Evolutionary conservation across 1,140 invertebrate genomes (phyloP).

Genomic region (Matsumurasca onukii): DNA sequence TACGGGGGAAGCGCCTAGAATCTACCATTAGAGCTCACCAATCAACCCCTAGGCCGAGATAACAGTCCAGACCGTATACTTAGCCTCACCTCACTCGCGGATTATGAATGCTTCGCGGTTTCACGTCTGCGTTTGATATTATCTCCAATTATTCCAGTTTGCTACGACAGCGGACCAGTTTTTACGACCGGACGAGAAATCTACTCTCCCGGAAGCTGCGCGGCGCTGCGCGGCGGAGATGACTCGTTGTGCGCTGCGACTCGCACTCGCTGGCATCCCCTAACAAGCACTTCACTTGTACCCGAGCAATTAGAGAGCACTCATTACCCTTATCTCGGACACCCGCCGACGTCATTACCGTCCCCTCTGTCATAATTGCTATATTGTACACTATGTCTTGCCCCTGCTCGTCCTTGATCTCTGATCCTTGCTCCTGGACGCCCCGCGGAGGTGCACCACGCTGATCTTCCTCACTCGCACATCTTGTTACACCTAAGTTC

Average conservation of each 20-base stretch:
- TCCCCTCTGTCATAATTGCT: neutral
- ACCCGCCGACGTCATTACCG: neutral
- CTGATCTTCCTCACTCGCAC: neutral
- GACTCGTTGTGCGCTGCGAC: neutral
- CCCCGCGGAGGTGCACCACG: neutral
- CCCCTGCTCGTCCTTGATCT: neutral
- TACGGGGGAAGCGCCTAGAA: no score
- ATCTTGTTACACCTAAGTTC: no score
- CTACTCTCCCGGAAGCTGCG: neutral
- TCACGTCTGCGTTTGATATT: neutral
- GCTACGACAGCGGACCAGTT: conserved; percentile 9
- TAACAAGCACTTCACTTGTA: conserved; percentile 8
- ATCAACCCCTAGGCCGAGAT: no score
- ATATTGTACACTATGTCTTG: neutral
- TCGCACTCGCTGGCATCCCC: neutral
- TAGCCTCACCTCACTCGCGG: neutral
- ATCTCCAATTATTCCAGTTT: conserved; percentile 17
- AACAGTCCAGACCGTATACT: neutral
- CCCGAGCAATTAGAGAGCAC: neutral
- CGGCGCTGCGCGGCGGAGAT: neutral
- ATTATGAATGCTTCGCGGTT: neutral
- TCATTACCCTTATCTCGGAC: neutral
- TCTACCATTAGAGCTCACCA: no score
- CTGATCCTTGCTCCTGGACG: neutral
- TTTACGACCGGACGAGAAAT: neutral